These are phyloP conservation scores for Hucho hucho DNA, from an alignment of 2,113 vertebrate genomes.

Conservation along the genomic window DNA sequence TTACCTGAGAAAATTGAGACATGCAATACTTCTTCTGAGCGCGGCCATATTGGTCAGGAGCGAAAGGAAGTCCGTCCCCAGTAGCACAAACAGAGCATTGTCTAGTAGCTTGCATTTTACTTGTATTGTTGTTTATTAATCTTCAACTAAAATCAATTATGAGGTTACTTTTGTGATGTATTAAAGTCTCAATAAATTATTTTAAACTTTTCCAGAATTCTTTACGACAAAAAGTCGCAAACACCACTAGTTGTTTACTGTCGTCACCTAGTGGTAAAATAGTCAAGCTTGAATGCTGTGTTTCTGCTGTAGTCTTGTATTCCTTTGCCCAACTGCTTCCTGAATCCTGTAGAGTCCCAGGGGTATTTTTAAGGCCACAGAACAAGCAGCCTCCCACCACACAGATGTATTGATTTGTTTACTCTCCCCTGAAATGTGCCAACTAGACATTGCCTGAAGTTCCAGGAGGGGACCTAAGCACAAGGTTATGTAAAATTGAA, in stretches of 20 bases:
- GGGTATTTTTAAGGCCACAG: constrained; percentile 43
- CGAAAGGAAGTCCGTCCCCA: constrained; percentile 56
- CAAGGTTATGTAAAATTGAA: not conserved
- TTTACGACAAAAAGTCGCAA: not conserved
- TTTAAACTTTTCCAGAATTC: not conserved
- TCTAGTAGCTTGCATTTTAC: constrained; percentile 45
- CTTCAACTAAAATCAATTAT: not conserved
- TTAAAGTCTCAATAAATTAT: not conserved
- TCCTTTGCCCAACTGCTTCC: not conserved
- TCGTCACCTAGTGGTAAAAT: constrained; percentile 17
- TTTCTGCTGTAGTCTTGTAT: not conserved
- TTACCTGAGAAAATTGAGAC: constrained; percentile 64
- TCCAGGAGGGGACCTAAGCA: constrained; percentile 29
- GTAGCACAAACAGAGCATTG: constrained; percentile 63
- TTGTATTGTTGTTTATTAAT: not conserved
- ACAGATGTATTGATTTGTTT: constrained; percentile 50
- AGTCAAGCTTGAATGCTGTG: no score
- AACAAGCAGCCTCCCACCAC: constrained; percentile 8
- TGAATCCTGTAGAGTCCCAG: not conserved
- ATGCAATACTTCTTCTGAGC: constrained; percentile 29
- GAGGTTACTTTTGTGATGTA: not conserved
- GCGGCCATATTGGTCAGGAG: constrained; percentile 65
- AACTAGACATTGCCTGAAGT: constrained; percentile 20
- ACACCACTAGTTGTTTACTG: no score
- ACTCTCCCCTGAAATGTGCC: constrained; percentile 36